These are phyloP conservation scores for Oncorhynchus clarkii DNA, from an alignment of 2,113 vertebrate species.

Conservation along the genomic window DNA sequence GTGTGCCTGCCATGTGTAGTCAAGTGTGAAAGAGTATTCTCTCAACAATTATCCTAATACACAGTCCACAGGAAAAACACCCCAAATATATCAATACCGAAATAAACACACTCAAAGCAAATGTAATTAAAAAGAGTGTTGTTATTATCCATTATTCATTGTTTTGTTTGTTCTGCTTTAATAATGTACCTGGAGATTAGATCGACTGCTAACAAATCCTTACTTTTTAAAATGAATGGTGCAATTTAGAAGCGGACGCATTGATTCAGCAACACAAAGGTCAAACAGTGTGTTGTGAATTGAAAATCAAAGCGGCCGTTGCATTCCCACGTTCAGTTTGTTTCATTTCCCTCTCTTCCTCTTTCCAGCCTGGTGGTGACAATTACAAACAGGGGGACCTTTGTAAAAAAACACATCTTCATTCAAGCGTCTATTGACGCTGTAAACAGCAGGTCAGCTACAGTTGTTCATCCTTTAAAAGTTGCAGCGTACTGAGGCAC, in stretches of 20 bases:
- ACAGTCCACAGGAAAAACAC: conserved; percentile 35
- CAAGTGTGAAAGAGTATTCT: conserved; percentile 11
- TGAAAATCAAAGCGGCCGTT: conserved; percentile 54
- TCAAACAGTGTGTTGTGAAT: conserved; percentile 51
- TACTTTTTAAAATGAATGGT: conserved; percentile 39
- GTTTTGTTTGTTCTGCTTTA: conserved; percentile 14
- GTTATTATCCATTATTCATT: conserved; percentile 17
- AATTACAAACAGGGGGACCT: conserved; percentile 52
- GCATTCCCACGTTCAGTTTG: conserved; percentile 50
- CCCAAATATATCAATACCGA: not conserved
- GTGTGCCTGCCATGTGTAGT: conserved; percentile 42
- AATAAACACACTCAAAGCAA: conserved; percentile 22
- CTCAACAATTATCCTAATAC: conserved; percentile 9
- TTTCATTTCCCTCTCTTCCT: not conserved
- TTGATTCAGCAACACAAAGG: conserved; percentile 58
- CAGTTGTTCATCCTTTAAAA: no score
- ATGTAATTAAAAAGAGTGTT: conserved; percentile 44
- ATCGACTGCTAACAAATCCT: conserved; percentile 11
- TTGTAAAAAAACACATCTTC: conserved; percentile 48
- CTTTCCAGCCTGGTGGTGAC: conserved; percentile 34
- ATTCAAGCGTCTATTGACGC: conserved; percentile 22
- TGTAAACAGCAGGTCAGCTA: conserved; percentile 50
- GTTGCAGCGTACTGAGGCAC: no score
- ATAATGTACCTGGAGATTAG: conserved; percentile 26
- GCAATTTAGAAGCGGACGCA: conserved; percentile 34